Percentiles rank a stretch among this genome's conserved stretches.
These are phyloP conservation scores for Loripinus fragilis DNA, from an alignment of 2,888 invertebrate genomes.

Conservation along the genomic window DNA sequence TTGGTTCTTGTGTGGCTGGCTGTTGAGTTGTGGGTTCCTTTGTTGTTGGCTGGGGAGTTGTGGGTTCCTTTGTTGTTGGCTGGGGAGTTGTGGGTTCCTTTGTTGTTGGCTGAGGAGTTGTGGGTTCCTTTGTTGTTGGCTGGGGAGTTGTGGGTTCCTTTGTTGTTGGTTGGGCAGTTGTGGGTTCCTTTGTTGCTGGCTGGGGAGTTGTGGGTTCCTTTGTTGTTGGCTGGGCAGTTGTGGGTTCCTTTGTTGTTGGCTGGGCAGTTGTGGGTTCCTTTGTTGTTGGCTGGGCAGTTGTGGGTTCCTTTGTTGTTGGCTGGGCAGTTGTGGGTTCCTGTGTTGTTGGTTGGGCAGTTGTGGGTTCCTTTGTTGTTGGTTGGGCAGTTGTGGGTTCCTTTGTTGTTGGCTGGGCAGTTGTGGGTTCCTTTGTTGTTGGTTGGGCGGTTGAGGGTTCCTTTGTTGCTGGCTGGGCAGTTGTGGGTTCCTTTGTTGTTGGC, in stretches of 20 bases:
- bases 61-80: neutral
- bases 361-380: neutral
- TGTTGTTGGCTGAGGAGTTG: neutral
- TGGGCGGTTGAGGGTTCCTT: neutral
- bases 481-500: neutral
- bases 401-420: neutral
- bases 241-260: neutral
- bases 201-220: neutral
- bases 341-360: neutral
- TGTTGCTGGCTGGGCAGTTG: neutral
- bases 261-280: neutral
- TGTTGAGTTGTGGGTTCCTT: neutral
- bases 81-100: neutral
- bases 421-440: neutral
- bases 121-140: neutral
- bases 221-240: neutral
- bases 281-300: neutral
- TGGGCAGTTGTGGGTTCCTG: neutral
- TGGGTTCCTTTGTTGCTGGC: neutral
- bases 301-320: neutral
- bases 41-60: neutral
- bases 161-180: neutral
- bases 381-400: neutral
- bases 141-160: neutral
- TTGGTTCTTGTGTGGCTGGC: neutral